phyloP scores from a whole-genome alignment of 2,797 vertebrate genomes.

The Lycodopsis pacificus region DNA sequence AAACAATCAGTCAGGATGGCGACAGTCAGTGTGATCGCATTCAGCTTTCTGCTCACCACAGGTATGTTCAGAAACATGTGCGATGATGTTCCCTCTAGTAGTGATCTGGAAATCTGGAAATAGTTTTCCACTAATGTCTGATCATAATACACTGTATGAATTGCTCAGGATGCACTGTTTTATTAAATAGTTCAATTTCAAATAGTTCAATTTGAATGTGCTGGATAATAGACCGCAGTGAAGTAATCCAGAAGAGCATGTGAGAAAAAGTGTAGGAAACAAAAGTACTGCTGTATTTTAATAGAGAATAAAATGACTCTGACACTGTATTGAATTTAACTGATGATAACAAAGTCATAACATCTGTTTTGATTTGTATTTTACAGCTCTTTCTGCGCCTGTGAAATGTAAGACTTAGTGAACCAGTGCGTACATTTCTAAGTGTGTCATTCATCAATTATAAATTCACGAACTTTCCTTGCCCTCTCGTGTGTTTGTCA shows the following conservation, averaged over 20 bases:
- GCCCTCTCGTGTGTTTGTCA: constrained; percentile 6
- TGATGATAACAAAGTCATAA: neutral
- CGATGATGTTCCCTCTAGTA: neutral
- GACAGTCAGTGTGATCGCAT: constrained; percentile 51
- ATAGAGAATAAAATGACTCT: neutral
- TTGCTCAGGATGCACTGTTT: neutral
- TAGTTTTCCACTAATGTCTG: neutral
- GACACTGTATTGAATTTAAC: neutral
- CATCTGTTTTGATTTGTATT: constrained; percentile 2
- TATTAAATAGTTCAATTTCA: neutral
- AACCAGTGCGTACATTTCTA: neutral
- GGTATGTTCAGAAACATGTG: constrained; percentile 65
- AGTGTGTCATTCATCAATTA: constrained; percentile 2
- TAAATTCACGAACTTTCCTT: constrained; percentile 9
- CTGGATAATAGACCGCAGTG: neutral
- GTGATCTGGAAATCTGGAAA: neutral
- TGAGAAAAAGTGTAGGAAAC: neutral
- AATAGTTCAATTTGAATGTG: neutral
- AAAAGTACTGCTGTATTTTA: neutral
- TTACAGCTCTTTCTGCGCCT: constrained; percentile 71
- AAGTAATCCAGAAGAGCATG: neutral
- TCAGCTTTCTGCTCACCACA: constrained; percentile 76
- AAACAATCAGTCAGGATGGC: constrained; percentile 70
- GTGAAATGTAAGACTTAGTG: constrained; percentile 72
- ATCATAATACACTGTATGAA: neutral